Evolutionary conservation across 2,113 vertebrate genomes (phyloP).

Genomic region (Dermatemys mawii): DNA sequence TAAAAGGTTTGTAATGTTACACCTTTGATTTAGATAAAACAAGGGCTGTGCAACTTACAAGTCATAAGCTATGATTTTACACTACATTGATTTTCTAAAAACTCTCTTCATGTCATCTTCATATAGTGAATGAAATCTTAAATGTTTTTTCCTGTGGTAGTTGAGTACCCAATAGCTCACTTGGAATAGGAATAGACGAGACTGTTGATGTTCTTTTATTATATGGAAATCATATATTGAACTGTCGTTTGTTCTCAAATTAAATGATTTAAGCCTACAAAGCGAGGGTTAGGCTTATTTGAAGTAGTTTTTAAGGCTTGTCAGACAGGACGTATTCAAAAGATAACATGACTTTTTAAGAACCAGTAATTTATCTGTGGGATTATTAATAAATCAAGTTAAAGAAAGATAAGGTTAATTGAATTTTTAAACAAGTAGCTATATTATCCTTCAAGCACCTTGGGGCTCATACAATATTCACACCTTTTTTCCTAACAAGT

Average conservation of each 20-base stretch:
- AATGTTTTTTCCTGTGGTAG: slow-evolving; percentile 57
- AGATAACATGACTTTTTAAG: slow-evolving; percentile 73
- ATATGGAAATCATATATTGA: slow-evolving; percentile 48
- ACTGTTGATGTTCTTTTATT: slow-evolving; percentile 30
- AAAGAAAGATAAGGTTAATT: slow-evolving; percentile 81
- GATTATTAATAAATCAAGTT: slow-evolving; percentile 81
- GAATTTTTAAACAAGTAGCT: slow-evolving; percentile 79
- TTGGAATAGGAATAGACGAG: slow-evolving; percentile 12
- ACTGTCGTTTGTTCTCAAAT: slow-evolving; percentile 53
- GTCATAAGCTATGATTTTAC: slow-evolving; percentile 11
- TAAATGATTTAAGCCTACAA: slow-evolving; percentile 52
- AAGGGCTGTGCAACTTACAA: not conserved
- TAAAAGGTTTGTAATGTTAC: not conserved
- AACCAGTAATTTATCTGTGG: slow-evolving; percentile 72
- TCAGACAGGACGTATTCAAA: slow-evolving; percentile 69
- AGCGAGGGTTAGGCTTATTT: slow-evolving; percentile 41
- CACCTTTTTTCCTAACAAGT: slow-evolving; percentile 63
- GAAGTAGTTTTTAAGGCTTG: slow-evolving; percentile 66
- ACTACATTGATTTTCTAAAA: slow-evolving; percentile 54
- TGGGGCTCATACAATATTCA: slow-evolving; percentile 76
- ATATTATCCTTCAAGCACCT: slow-evolving; percentile 79
- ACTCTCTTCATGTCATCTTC: slow-evolving; percentile 40
- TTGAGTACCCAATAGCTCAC: slow-evolving; percentile 59
- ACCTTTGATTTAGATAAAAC: not conserved
- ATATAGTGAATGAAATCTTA: slow-evolving; percentile 33